Conservation (phyloP, 2,888 invertebrate genomes). For the Sclerodermus sp. region DNA sequence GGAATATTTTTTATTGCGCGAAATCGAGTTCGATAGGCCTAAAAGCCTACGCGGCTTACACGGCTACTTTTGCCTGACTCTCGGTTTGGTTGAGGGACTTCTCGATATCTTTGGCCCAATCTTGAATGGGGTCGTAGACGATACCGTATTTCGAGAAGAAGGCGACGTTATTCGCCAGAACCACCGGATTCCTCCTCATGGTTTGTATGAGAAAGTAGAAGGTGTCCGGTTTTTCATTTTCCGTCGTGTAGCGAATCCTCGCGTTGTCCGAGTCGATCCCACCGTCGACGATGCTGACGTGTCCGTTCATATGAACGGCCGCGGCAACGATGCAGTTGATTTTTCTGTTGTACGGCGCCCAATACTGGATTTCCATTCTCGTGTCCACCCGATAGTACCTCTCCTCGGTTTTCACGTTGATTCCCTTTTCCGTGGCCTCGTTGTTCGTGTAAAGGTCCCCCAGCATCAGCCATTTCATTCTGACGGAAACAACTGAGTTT, state of each 20-base stretch:
- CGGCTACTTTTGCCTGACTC: too few relatives aligned
- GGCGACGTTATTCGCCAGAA: constrained; percentile 1
- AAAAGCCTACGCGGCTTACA: too few relatives aligned
- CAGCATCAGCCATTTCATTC: constrained; percentile 26
- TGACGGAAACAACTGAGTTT: too few relatives aligned
- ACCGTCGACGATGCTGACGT: constrained; percentile 21
- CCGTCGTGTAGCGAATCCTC: constrained; percentile 15
- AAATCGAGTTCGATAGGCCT: too few relatives aligned
- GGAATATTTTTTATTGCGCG: too few relatives aligned
- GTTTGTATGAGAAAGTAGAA: constrained; percentile 19
- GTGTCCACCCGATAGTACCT: constrained; percentile 12
- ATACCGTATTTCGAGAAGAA: constrained; percentile 7
- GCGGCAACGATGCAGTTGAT: constrained; percentile 21
- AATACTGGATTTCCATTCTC: constrained; percentile 5
- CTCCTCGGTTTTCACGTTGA: constrained; percentile 8
- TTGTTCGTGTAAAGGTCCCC: constrained; percentile 17
- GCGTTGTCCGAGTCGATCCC: constrained; percentile 9
- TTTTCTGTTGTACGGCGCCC: constrained; percentile 6
- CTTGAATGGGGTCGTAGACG: constrained; percentile 8
- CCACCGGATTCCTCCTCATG: constrained; percentile 5
- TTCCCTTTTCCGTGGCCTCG: constrained; percentile 12
- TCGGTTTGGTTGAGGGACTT: too few relatives aligned
- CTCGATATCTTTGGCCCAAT: constrained; percentile 10
- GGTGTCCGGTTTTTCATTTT: constrained; percentile 10
- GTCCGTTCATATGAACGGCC: constrained; percentile 18